A percentile compares a stretch with the other conserved stretches of the same genome.
phyloP scores from a whole-genome alignment of 1,140 invertebrate genomes.

The Eriocheir sinensis region DNA sequence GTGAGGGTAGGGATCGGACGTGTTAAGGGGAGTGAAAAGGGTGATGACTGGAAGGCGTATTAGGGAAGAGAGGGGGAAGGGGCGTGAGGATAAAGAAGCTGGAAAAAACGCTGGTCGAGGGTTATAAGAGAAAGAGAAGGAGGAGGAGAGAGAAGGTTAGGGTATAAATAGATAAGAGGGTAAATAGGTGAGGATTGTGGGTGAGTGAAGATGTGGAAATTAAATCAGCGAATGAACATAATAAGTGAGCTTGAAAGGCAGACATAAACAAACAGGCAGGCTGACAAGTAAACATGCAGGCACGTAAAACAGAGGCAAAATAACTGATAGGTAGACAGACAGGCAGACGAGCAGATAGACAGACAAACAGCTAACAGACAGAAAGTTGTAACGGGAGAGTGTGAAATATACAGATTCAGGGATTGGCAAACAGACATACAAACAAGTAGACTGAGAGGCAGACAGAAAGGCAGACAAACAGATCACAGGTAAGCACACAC shows the following conservation, averaged over 20 bases:
- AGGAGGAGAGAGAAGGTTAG: not conserved
- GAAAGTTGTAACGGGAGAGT: not conserved
- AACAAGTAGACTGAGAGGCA: not conserved
- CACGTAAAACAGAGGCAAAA: not conserved
- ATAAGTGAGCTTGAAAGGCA: not conserved
- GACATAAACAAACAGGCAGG: not conserved
- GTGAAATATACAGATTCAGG: not conserved
- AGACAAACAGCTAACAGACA: not conserved
- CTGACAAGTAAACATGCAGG: not conserved
- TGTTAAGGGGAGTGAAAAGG: not conserved
- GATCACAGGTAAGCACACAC: constrained; percentile 20
- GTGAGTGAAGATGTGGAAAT: not conserved
- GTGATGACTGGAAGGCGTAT: not conserved
- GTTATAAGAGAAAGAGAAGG: not conserved
- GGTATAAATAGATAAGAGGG: not conserved
- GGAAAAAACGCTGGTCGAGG: not conserved
- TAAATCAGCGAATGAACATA: not conserved
- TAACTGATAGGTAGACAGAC: not conserved
- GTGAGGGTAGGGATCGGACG: not conserved
- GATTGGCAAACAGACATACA: not conserved
- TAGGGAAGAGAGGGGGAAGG: not conserved
- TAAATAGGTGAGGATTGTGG: no score
- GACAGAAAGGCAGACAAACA: not conserved
- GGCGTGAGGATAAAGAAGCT: not conserved
- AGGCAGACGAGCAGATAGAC: not conserved